Evolutionary conservation across 2,888 invertebrate species (phyloP).

Genomic region (Bhutanitis thaidina): DNA sequence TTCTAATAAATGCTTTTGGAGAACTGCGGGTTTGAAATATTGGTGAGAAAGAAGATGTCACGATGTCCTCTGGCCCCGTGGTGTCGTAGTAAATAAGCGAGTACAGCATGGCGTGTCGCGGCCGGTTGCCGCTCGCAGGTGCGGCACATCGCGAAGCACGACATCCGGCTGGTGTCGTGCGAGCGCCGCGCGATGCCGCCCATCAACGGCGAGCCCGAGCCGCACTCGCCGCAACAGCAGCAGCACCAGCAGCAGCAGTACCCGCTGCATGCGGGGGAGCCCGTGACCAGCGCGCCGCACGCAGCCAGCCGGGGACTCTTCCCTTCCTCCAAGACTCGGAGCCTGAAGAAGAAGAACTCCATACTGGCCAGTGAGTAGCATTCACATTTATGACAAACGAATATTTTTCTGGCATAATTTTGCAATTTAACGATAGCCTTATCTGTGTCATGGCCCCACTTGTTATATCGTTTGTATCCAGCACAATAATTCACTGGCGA

Average conservation of each 20-base stretch:
- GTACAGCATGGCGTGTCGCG: neutral
- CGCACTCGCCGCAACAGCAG: slow-evolving; percentile 17
- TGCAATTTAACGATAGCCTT: no score
- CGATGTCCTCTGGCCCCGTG: no score
- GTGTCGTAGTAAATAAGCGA: no score
- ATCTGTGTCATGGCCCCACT: no score
- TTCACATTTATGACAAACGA: no score
- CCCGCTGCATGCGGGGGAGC: slow-evolving; percentile 9
- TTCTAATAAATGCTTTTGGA: no score
- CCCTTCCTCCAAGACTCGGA: slow-evolving; percentile 79
- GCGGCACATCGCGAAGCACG: slow-evolving; percentile 61
- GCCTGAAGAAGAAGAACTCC: slow-evolving; percentile 86
- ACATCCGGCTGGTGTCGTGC: slow-evolving; percentile 53
- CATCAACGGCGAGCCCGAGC: slow-evolving; percentile 41
- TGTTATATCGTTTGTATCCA: no score
- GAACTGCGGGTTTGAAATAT: no score
- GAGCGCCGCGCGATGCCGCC: slow-evolving; percentile 50
- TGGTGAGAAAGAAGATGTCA: no score
- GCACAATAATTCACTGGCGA: no score
- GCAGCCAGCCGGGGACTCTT: slow-evolving; percentile 73
- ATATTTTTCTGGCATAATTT: no score
- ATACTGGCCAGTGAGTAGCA: slow-evolving; percentile 84
- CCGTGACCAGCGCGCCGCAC: slow-evolving; percentile 19
- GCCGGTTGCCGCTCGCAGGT: no score
- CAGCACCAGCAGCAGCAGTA: slow-evolving; percentile 14